These are phyloP conservation scores for Pogonocherus hispidulus DNA, from an alignment of 2,888 invertebrate genomes.

Conservation along the genomic window DNA sequence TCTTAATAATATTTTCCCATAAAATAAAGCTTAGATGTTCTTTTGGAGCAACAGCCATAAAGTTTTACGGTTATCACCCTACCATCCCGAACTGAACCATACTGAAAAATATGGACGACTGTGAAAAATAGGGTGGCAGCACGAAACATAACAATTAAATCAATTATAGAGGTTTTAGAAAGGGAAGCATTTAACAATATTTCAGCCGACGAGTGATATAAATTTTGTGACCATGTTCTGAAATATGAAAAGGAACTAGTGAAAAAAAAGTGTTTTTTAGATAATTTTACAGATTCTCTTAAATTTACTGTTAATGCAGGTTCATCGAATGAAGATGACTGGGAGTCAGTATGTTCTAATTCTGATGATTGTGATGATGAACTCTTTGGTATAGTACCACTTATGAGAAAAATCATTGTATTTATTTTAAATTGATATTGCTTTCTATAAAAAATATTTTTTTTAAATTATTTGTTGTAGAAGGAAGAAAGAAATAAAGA, in stretches of 20 bases:
- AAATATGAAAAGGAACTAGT: constrained; percentile 17
- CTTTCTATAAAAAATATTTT: too few species aligned
- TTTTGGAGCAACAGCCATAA: constrained; percentile 41
- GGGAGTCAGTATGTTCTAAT: neutral
- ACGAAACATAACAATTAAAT: constrained; percentile 44
- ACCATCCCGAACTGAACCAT: constrained; percentile 53
- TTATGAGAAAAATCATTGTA: too few species aligned
- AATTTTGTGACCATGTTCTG: constrained; percentile 29
- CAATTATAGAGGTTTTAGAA: constrained; percentile 36
- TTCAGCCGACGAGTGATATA: constrained; percentile 32
- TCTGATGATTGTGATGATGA: neutral
- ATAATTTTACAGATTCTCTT: neutral
- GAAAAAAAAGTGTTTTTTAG: neutral
- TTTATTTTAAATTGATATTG: too few species aligned
- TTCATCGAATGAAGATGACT: neutral
- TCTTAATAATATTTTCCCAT: too few species aligned
- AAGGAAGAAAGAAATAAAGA: too few species aligned
- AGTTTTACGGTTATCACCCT: constrained; percentile 51
- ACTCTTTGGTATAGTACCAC: too few species aligned
- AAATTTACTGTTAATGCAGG: neutral
- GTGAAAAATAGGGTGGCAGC: constrained; percentile 47
- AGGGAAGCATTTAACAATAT: constrained; percentile 37
- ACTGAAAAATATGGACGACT: constrained; percentile 54
- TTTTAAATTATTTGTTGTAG: too few species aligned
- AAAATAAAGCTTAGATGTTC: constrained; percentile 42